Evolutionary conservation across 1,140 invertebrate species (phyloP).

Genomic region (Drosophila nebulosa): DNA sequence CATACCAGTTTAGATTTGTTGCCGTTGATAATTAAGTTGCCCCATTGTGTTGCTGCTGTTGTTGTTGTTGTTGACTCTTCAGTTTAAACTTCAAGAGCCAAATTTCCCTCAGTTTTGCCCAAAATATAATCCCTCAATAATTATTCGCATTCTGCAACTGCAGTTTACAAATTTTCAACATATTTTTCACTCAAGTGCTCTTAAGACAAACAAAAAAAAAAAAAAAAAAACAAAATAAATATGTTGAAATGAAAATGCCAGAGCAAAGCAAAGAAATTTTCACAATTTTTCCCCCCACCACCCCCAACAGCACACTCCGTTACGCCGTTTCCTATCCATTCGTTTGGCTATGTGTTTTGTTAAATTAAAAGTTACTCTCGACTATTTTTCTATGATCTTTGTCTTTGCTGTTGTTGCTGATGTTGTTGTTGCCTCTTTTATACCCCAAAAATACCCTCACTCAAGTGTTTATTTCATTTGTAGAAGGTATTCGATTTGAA

Average conservation of each 20-base stretch:
- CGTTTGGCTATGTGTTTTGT: not conserved
- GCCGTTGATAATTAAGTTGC: constrained; percentile 73
- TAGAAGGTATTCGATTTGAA: too few species aligned
- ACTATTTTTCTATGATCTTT: constrained; percentile 25
- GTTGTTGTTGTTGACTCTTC: not conserved
- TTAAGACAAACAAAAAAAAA: not conserved
- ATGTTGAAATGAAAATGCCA: not conserved
- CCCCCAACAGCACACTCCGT: too few species aligned
- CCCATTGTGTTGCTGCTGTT: constrained; percentile 26
- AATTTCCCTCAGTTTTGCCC: not conserved
- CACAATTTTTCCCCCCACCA: not conserved
- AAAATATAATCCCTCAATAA: not conserved
- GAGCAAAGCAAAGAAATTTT: not conserved
- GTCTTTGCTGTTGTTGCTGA: constrained; percentile 1
- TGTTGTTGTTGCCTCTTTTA: too few species aligned
- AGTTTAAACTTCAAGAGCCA: not conserved
- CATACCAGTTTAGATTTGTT: constrained; percentile 74
- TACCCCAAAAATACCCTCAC: too few species aligned
- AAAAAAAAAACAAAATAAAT: not conserved
- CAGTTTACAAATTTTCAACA: not conserved
- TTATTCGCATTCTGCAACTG: not conserved
- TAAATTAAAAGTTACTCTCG: constrained; percentile 23
- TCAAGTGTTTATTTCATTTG: too few species aligned
- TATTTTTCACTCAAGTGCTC: not conserved
- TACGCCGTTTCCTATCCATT: too few species aligned